These are phyloP conservation scores for Enchytraeus crypticus DNA, from an alignment of 2,888 invertebrate species.

Conservation along the genomic window DNA sequence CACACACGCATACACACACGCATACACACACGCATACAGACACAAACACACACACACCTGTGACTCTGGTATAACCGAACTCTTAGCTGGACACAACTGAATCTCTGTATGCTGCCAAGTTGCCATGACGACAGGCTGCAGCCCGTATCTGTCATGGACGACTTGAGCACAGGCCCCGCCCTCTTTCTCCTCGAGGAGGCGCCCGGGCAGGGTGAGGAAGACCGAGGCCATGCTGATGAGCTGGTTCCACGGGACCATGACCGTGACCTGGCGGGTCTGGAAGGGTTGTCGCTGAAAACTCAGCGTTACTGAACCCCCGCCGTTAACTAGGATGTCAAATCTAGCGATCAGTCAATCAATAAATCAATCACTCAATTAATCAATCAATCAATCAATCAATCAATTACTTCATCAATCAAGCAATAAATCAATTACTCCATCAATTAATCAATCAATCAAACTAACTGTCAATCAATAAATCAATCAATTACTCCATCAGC, in stretches of 20 bases:
- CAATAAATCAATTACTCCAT: too few species aligned
- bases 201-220: conserved; percentile 9
- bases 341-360: too few species aligned
- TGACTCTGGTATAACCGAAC: conserved; percentile 46
- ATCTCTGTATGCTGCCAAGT: conserved; percentile 48
- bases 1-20: too few species aligned
- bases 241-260: conserved; percentile 79
- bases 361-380: too few species aligned
- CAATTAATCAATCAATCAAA: too few species aligned
- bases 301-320: conserved; percentile 90
- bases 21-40: too few species aligned
- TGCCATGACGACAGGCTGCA: conserved; percentile 43
- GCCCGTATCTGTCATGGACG: conserved; percentile 39
- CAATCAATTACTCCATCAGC: too few species aligned
- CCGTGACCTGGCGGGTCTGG: conserved; percentile 53
- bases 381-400: too few species aligned
- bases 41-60: conserved; percentile 33
- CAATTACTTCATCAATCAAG: background rate
- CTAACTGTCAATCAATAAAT: too few species aligned
- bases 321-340: conserved; percentile 98
- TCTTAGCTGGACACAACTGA: conserved; percentile 45
- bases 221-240: conserved; percentile 58
- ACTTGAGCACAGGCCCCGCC: conserved; percentile 31
- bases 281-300: conserved; percentile 93
- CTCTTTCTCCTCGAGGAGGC: background rate